These are phyloP conservation scores for Paguma larvata DNA, from an alignment of 2,797 vertebrate species.

Conservation along the genomic window DNA sequence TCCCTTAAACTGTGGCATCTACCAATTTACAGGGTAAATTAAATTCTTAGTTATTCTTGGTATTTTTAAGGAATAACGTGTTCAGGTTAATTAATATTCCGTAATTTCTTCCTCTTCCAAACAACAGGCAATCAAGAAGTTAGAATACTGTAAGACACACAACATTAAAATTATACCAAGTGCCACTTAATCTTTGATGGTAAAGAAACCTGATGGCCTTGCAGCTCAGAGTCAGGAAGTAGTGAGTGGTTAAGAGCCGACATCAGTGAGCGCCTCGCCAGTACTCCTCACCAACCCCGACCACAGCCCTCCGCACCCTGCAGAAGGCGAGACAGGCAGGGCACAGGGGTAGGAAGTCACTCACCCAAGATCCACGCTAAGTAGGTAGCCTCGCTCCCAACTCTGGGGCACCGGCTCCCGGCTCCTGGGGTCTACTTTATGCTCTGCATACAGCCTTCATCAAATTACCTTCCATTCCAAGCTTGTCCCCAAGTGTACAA, in stretches of 20 bases:
- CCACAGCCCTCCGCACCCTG: accelerated
- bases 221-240: not conserved
- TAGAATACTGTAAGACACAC: not conserved
- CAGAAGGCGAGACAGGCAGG: accelerated
- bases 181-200: not conserved
- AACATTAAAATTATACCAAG: not conserved
- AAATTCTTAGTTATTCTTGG: not conserved
- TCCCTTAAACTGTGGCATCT: not conserved
- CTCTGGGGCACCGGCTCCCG: accelerated
- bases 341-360: not conserved
- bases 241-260: not conserved
- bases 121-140: not conserved
- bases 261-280: not conserved
- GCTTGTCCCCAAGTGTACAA: not conserved
- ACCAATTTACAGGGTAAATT: not conserved
- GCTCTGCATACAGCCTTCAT: not conserved
- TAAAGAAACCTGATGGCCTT: not conserved
- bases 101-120: not conserved
- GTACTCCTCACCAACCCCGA: not conserved
- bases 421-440: accelerated
- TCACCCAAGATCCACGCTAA: not conserved
- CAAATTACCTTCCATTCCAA: not conserved
- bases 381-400: accelerated
- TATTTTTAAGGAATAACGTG: not conserved
- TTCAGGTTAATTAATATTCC: not conserved